These are phyloP conservation scores for Aleiodes sp. DNA, from an alignment of 1,140 invertebrate species.

Conservation along the genomic window DNA sequence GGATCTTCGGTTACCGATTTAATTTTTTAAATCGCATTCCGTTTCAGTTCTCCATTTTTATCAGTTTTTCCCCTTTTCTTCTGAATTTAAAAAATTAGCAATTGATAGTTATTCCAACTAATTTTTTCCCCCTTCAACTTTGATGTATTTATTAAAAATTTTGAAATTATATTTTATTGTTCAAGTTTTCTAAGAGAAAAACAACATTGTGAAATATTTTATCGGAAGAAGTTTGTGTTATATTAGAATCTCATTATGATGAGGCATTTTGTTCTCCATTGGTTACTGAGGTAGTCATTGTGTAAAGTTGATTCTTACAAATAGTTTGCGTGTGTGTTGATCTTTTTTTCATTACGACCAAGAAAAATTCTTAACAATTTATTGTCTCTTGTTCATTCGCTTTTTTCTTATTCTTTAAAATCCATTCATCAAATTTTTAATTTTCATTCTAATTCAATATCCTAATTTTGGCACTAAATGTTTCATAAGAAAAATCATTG, in stretches of 20 bases:
- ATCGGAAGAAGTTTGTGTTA: too few species aligned
- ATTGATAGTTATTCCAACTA: background rate
- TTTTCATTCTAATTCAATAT: too few species aligned
- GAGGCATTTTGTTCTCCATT: background rate
- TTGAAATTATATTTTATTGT: too few species aligned
- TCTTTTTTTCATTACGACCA: background rate
- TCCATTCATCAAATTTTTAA: too few species aligned
- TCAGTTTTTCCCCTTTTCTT: background rate
- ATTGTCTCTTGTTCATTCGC: background rate
- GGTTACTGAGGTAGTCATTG: slow-evolving; percentile 24
- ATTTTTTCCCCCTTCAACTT: too few species aligned
- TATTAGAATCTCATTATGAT: slow-evolving; percentile 9
- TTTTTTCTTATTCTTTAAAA: background rate
- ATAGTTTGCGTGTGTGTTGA: background rate
- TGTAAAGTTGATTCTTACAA: background rate
- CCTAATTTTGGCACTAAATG: too few species aligned
- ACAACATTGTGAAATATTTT: too few species aligned
- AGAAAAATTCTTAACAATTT: slow-evolving; percentile 2
- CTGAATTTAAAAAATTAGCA: background rate
- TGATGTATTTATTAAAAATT: too few species aligned
- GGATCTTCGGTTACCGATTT: background rate
- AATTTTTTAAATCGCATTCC: background rate
- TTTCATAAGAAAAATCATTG: too few species aligned
- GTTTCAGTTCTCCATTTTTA: background rate
- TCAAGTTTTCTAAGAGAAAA: too few species aligned